Evolutionary conservation across 2,888 invertebrate species (phyloP).

Genomic region (Drosophila mayaguana): DNA sequence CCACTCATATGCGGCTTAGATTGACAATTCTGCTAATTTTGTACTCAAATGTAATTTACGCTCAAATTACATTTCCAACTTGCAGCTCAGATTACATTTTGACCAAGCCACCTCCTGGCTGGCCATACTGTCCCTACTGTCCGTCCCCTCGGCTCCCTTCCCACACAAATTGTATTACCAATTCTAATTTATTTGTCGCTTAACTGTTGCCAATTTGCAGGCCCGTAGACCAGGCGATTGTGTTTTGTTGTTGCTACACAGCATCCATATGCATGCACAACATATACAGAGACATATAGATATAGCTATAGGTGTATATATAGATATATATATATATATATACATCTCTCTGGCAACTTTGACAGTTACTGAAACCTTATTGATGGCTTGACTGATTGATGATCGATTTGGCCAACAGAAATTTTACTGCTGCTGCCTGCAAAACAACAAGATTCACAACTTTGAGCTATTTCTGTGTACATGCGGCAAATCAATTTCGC

Average conservation of each 20-base stretch:
- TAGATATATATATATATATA: neutral
- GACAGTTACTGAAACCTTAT: conserved; percentile 31
- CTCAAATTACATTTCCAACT: conserved; percentile 75
- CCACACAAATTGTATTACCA: conserved; percentile 71
- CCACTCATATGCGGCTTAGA: conserved; percentile 50
- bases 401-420: conserved; percentile 25
- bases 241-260: conserved; percentile 25
- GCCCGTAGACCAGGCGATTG: conserved; percentile 11
- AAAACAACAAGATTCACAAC: conserved; percentile 3
- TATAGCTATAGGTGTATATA: neutral
- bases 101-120: conserved; percentile 2
- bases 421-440: neutral
- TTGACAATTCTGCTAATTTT: conserved; percentile 79
- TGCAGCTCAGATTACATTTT: conserved; percentile 67
- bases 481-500: conserved; percentile 24
- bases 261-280: neutral
- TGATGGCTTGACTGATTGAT: conserved; percentile 46
- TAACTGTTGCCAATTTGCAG: conserved; percentile 73
- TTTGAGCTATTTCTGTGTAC: neutral
- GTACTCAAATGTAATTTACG: conserved; percentile 75
- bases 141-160: neutral
- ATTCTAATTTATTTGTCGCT: conserved; percentile 77
- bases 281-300: neutral
- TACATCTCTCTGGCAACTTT: neutral
- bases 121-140: neutral